These are phyloP conservation scores for Dascillus cervinus DNA, from an alignment of 2,888 invertebrate species.

Conservation along the genomic window DNA sequence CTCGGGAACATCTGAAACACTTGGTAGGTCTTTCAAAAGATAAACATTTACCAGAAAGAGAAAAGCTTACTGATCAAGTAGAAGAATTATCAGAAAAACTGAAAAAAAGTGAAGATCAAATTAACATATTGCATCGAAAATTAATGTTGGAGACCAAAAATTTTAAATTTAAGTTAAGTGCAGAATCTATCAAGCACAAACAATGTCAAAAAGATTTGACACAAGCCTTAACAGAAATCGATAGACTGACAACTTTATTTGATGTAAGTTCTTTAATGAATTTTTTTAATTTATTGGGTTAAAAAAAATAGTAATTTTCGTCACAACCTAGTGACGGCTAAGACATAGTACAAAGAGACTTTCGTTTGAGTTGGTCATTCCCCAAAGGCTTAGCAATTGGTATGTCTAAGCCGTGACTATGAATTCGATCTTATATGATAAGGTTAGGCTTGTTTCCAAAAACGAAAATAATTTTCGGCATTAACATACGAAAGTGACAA, in stretches of 20 bases:
- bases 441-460: too few relatives aligned
- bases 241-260: slow-evolving; percentile 51
- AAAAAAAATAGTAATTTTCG: too few relatives aligned
- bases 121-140: slow-evolving; percentile 59
- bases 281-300: slow-evolving; percentile 1
- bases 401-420: too few relatives aligned
- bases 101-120: slow-evolving; percentile 55
- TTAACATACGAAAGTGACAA: too few relatives aligned
- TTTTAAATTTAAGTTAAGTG: slow-evolving; percentile 60
- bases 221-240: slow-evolving; percentile 53
- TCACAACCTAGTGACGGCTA: too few relatives aligned
- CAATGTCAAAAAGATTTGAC: slow-evolving; percentile 61
- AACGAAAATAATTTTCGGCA: too few relatives aligned
- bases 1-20: slow-evolving; percentile 64
- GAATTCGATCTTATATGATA: too few relatives aligned
- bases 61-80: slow-evolving; percentile 60
- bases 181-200: slow-evolving; percentile 62
- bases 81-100: slow-evolving; percentile 47
- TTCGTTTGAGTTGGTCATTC: neutral
- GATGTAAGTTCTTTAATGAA: slow-evolving; percentile 41
- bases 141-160: slow-evolving; percentile 67
- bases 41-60: slow-evolving; percentile 64
- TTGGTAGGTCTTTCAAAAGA: slow-evolving; percentile 64
- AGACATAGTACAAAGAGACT: too few relatives aligned
- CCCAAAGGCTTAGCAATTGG: neutral